Percentiles rank a stretch among this genome's conserved stretches.
phyloP scores from a whole-genome alignment of 2,113 vertebrate genomes.

The Rhea americana region DNA sequence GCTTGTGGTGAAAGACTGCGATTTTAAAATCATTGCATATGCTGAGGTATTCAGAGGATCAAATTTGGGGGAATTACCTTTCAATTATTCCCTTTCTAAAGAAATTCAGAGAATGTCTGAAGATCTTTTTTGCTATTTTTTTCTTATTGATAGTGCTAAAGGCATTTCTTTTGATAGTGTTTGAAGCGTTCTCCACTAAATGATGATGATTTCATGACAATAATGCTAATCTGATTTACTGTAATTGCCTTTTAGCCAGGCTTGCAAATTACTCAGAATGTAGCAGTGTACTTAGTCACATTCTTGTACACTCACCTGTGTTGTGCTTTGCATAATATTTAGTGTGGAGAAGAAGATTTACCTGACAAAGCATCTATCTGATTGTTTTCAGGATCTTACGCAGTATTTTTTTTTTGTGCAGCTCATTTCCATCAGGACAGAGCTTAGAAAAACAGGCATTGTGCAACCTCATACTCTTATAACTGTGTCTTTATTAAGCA shows the following conservation, averaged over 20 bases:
- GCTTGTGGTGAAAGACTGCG: background rate
- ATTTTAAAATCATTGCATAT: background rate
- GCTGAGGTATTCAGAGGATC: background rate
- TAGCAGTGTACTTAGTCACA: fast-evolving
- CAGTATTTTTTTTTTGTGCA: background rate
- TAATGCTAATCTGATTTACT: background rate
- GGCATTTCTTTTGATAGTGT: background rate
- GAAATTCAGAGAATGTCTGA: background rate
- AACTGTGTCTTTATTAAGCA: background rate
- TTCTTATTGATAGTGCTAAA: background rate
- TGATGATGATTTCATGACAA: background rate
- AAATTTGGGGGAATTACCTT: background rate
- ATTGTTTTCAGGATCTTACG: background rate
- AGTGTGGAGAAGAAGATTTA: background rate
- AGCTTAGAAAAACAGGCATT: background rate
- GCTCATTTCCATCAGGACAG: background rate
- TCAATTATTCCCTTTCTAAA: background rate
- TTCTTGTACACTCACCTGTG: fast-evolving
- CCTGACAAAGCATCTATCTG: background rate
- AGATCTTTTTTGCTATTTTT: background rate
- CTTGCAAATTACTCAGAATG: background rate
- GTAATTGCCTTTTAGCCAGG: background rate
- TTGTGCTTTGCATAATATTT: background rate
- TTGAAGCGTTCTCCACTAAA: background rate
- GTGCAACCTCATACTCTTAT: background rate